Evolutionary conservation across 2,797 vertebrate genomes (phyloP).

Genomic region (Carduelis carduelis): DNA sequence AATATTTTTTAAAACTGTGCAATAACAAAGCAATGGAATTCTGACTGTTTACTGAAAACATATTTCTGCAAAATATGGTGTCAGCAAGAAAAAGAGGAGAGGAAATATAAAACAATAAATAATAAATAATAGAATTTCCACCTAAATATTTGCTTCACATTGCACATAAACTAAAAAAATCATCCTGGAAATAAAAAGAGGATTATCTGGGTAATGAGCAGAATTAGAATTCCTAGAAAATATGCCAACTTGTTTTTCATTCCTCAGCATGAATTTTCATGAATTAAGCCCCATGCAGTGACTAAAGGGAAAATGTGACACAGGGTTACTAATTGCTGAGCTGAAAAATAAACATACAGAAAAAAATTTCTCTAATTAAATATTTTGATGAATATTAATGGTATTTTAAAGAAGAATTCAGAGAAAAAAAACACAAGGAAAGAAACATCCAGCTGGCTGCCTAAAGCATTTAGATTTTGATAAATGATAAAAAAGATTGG

Average conservation of each 20-base stretch:
- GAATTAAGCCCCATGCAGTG: neutral
- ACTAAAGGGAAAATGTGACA: neutral
- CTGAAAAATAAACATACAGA: neutral
- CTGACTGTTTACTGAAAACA: neutral
- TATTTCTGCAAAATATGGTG: neutral
- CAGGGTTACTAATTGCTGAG: neutral
- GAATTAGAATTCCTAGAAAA: neutral
- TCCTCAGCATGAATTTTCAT: neutral
- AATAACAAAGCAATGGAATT: neutral
- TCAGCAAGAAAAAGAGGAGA: rapidly evolving
- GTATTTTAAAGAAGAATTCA: neutral
- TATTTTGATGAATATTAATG: neutral
- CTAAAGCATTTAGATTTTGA: neutral
- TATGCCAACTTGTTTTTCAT: neutral
- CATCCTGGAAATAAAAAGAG: neutral
- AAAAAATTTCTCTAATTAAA: neutral
- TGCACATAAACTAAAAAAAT: neutral
- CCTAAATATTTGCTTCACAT: neutral
- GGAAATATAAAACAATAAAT: neutral
- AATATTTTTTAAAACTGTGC: neutral
- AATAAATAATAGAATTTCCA: neutral
- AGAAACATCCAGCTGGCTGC: neutral
- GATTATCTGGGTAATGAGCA: neutral
- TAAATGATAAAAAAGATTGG: neutral
- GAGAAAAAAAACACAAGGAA: neutral